These are phyloP conservation scores for Yponomeuta evonymella DNA, from an alignment of 2,888 invertebrate genomes.

Conservation along the genomic window DNA sequence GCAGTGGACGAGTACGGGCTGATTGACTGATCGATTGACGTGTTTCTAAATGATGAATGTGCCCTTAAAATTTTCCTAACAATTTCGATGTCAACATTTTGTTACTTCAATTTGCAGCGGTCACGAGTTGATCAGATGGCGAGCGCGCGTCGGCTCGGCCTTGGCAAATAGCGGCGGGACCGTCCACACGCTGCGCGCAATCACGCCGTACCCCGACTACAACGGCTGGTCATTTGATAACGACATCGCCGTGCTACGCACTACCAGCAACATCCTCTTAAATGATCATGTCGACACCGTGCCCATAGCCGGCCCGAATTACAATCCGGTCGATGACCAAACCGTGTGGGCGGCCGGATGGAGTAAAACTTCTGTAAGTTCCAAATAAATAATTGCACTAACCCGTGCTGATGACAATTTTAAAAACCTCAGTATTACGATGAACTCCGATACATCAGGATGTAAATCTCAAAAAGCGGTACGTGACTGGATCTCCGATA, in stretches of 20 bases:
- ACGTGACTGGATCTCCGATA: no score
- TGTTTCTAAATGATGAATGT: no score
- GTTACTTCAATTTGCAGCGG: constrained; percentile 19
- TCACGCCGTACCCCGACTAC: constrained; percentile 42
- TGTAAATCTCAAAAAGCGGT: no score
- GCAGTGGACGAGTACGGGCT: no score
- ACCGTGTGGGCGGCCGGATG: constrained; percentile 38
- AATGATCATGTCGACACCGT: constrained; percentile 22
- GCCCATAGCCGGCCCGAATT: constrained; percentile 31
- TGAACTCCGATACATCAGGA: no score
- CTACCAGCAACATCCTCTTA: constrained; percentile 28
- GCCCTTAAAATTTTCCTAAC: no score
- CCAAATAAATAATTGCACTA: no score
- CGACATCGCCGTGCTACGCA: constrained; percentile 49
- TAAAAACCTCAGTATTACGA: no score
- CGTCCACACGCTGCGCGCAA: constrained; percentile 25
- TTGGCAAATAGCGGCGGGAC: constrained; percentile 38
- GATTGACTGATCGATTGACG: no score
- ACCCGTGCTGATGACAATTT: no score
- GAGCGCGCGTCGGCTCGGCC: constrained; percentile 39
- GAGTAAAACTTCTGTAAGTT: constrained; percentile 32
- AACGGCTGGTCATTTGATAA: constrained; percentile 29
- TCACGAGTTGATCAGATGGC: constrained; percentile 29
- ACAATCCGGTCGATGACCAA: constrained; percentile 31
- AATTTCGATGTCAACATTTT: no score